Percentiles rank a stretch among this genome's conserved stretches.
Conservation (phyloP, 2,888 invertebrate species). For the Euplexia lucipara region DNA sequence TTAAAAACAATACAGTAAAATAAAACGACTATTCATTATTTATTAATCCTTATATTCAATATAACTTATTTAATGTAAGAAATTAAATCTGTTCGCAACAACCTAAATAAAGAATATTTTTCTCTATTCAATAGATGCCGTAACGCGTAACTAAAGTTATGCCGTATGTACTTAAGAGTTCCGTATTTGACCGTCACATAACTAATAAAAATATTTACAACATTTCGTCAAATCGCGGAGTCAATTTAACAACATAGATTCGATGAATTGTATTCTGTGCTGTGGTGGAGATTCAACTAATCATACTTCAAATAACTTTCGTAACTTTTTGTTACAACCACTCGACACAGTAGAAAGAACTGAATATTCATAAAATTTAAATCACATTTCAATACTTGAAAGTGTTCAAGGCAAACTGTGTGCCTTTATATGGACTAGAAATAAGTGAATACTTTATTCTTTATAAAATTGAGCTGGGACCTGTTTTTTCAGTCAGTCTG, state of each 20-base stretch:
- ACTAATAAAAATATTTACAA: conserved; percentile 68
- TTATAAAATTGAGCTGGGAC: conserved; percentile 19
- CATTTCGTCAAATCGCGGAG: conserved; percentile 66
- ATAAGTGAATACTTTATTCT: conserved; percentile 64
- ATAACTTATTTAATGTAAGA: conserved; percentile 76
- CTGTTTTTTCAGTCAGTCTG: not conserved
- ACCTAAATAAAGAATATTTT: conserved; percentile 76
- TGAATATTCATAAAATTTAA: conserved; percentile 75
- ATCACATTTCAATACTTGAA: conserved; percentile 81
- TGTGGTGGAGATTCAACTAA: conserved; percentile 65
- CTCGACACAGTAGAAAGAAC: conserved; percentile 68
- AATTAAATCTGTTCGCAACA: conserved; percentile 81
- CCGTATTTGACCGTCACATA: conserved; percentile 69
- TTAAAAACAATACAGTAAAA: conserved; percentile 20
- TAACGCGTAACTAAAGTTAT: conserved; percentile 74
- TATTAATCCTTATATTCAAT: conserved; percentile 82
- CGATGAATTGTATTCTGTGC: conserved; percentile 55
- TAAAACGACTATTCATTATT: conserved; percentile 65
- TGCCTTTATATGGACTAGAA: conserved; percentile 62
- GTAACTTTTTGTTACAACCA: conserved; percentile 62
- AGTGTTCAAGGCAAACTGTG: conserved; percentile 61
- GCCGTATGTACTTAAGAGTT: conserved; percentile 71
- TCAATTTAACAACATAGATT: conserved; percentile 63
- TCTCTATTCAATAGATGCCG: conserved; percentile 81
- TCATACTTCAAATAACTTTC: conserved; percentile 60